A percentile compares a stretch with the other conserved stretches of the same genome.
These are phyloP conservation scores for Platyscapa corneri DNA, from an alignment of 1,140 invertebrate species.

Conservation along the genomic window DNA sequence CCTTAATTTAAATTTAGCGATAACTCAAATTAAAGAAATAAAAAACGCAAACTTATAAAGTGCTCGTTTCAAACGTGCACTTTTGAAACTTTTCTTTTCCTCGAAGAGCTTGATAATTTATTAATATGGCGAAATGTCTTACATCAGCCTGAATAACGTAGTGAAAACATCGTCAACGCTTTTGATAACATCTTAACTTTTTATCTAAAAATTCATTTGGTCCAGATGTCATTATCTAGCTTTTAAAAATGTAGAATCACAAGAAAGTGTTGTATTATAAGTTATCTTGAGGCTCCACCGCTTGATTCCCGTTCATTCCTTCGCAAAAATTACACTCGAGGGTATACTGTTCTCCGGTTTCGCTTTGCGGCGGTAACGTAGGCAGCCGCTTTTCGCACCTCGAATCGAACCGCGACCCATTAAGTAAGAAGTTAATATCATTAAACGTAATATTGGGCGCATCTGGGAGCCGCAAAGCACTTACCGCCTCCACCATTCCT, in stretches of 20 bases:
- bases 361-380: slow-evolving; percentile 44
- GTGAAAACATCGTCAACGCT: background rate
- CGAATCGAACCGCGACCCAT: slow-evolving; percentile 75
- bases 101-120: background rate
- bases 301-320: slow-evolving; percentile 2
- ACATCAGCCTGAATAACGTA: background rate
- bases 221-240: background rate
- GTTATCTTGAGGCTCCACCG: background rate
- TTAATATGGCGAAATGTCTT: background rate
- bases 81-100: background rate
- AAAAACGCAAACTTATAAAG: background rate
- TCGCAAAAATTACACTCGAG: slow-evolving; percentile 63
- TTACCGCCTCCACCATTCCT: slow-evolving; percentile 61
- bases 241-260: background rate
- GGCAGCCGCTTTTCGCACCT: slow-evolving; percentile 66
- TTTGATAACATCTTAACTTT: background rate
- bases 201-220: background rate
- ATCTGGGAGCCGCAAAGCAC: slow-evolving; percentile 75
- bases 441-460: slow-evolving; percentile 76
- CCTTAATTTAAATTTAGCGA: background rate
- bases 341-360: slow-evolving; percentile 63
- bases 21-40: background rate
- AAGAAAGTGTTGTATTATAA: background rate
- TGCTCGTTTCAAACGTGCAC: background rate
- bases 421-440: slow-evolving; percentile 76